A percentile compares a stretch with the other conserved stretches of the same genome.
phyloP scores from a whole-genome alignment of 2,888 invertebrate species.

The Meteorus colon region DNA sequence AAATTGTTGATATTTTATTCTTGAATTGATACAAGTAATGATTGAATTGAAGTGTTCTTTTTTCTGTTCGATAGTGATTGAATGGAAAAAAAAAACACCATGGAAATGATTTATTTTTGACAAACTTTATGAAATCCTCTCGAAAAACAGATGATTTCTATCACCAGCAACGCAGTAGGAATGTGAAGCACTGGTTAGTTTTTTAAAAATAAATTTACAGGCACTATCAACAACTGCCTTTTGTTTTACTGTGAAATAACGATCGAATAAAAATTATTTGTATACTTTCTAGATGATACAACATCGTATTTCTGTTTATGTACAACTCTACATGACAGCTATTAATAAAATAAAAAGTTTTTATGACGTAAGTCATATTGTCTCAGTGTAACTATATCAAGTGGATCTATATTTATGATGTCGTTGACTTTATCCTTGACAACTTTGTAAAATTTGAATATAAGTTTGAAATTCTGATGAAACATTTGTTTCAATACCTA shows the following conservation, averaged over 20 bases:
- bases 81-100: too few species aligned
- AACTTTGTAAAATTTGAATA: background rate
- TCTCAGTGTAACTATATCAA: background rate
- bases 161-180: constrained; percentile 29
- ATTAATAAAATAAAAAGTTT: background rate
- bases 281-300: background rate
- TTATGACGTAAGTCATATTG: background rate
- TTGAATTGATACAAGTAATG: too few species aligned
- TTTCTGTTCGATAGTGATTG: too few species aligned
- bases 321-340: background rate
- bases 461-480: background rate
- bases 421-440: constrained; percentile 3
- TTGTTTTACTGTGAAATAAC: background rate
- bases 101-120: too few species aligned
- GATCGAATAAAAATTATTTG: background rate
- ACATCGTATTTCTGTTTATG: constrained; percentile 1
- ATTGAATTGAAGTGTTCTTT: too few species aligned
- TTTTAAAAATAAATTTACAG: constrained; percentile 36
- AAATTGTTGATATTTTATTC: too few species aligned
- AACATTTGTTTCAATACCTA: background rate
- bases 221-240: constrained; percentile 16
- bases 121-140: background rate
- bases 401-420: background rate
- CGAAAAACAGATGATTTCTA: constrained; percentile 4
- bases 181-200: constrained; percentile 29